Conservation (phyloP, 2,888 invertebrate genomes). For the Hirtodrosophila alboralis region DNA sequence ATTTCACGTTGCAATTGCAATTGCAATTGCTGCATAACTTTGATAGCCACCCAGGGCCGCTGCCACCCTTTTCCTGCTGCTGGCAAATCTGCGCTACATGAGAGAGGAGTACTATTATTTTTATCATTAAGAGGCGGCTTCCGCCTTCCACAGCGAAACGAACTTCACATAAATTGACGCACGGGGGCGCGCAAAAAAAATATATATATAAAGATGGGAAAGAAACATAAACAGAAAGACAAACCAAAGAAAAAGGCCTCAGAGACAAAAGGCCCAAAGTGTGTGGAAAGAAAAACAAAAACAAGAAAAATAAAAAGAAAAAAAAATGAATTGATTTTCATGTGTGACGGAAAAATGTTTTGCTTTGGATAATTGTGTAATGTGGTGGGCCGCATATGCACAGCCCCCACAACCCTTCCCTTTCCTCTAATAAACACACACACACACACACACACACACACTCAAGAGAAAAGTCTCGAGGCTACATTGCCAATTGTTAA, state of each 20-base stretch:
- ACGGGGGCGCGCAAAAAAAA: conserved; percentile 51
- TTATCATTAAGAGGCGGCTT: conserved; percentile 65
- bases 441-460: neutral
- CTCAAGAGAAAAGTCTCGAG: conserved; percentile 13
- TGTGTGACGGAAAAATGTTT: conserved; percentile 53
- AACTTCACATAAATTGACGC: conserved; percentile 65
- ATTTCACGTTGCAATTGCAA: conserved; percentile 34
- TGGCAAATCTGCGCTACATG: conserved; percentile 39
- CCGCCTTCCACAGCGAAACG: conserved; percentile 45
- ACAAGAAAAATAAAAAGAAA: conserved; percentile 10
- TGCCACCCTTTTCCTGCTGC: conserved; percentile 54
- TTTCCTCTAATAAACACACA: neutral
- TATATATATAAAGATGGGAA: conserved; percentile 67
- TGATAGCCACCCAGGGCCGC: conserved; percentile 16
- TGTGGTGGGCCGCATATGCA: conserved; percentile 18
- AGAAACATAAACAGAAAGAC: conserved; percentile 47
- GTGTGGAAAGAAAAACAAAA: conserved; percentile 12
- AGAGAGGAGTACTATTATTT: conserved; percentile 26
- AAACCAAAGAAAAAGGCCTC: conserved; percentile 2
- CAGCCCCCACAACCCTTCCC: neutral
- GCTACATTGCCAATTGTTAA: conserved; percentile 38
- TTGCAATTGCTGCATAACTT: conserved; percentile 34
- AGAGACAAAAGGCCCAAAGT: conserved; percentile 6
- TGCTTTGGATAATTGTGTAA: conserved; percentile 68
- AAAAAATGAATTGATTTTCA: conserved; percentile 65